These are phyloP conservation scores for Scatophagus argus DNA, from an alignment of 2,113 vertebrate species.

Conservation along the genomic window DNA sequence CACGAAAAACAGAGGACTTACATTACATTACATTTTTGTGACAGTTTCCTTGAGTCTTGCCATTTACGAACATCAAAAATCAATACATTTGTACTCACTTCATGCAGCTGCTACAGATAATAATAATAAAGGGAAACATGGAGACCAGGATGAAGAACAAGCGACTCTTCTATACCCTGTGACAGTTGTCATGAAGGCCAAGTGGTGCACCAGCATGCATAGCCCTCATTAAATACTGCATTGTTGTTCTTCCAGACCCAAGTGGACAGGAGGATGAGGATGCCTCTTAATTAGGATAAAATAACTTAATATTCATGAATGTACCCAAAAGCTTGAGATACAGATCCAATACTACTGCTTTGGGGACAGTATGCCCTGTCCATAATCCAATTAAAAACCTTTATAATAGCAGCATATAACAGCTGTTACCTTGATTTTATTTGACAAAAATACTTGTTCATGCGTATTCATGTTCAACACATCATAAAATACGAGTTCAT, in stretches of 20 bases:
- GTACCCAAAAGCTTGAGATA: slow-evolving; percentile 4
- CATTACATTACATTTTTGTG: slow-evolving; percentile 21
- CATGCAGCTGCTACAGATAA: slow-evolving; percentile 40
- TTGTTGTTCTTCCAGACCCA: slow-evolving; percentile 19
- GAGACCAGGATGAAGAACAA: slow-evolving; percentile 29
- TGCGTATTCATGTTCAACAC: background rate
- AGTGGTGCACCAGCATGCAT: background rate
- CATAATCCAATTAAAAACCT: background rate
- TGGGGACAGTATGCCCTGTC: background rate
- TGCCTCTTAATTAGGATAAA: slow-evolving; percentile 16
- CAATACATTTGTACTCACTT: slow-evolving; percentile 42
- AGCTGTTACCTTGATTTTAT: background rate
- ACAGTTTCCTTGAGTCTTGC: slow-evolving; percentile 1
- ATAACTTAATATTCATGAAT: slow-evolving; percentile 3
- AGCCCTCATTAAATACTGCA: slow-evolving; percentile 13
- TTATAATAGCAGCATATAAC: background rate
- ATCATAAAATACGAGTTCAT: background rate
- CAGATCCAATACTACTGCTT: background rate
- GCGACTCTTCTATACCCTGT: slow-evolving; percentile 4
- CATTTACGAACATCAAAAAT: slow-evolving; percentile 52
- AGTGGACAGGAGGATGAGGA: slow-evolving; percentile 9
- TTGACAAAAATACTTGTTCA: background rate
- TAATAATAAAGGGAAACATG: slow-evolving; percentile 37
- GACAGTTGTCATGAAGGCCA: slow-evolving; percentile 30
- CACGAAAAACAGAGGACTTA: slow-evolving; percentile 11